Evolutionary conservation across 2,888 invertebrate genomes (phyloP).

Genomic region (Amiota mariae): DNA sequence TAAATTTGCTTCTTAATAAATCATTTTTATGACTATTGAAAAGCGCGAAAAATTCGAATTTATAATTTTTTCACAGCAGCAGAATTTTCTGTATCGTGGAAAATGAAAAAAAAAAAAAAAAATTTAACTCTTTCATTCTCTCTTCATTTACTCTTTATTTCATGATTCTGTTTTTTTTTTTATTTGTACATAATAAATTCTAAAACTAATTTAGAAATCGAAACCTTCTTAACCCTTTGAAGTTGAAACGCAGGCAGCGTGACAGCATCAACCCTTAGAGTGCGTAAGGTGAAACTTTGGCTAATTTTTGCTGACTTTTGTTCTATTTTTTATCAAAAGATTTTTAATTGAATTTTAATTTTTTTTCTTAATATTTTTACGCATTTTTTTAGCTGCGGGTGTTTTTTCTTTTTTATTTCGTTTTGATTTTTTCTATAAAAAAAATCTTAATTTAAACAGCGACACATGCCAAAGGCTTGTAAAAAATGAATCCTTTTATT

Average conservation of each 20-base stretch:
- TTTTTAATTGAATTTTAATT: constrained; percentile 68
- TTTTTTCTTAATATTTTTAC: constrained; percentile 24
- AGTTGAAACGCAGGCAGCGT: constrained; percentile 29
- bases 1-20: constrained; percentile 65
- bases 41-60: constrained; percentile 53
- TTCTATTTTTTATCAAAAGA: constrained; percentile 57
- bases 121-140: constrained; percentile 15
- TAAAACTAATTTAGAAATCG: constrained; percentile 67
- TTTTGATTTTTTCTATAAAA: constrained; percentile 6
- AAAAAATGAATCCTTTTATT: constrained; percentile 28
- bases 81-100: neutral
- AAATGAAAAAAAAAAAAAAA: neutral
- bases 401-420: neutral
- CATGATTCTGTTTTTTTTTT: constrained; percentile 14
- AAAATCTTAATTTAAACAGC: constrained; percentile 61
- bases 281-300: constrained; percentile 18
- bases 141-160: constrained; percentile 16
- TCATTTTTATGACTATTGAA: constrained; percentile 69
- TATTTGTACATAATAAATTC: constrained; percentile 62
- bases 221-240: constrained; percentile 48
- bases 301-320: constrained; percentile 60
- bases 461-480: constrained; percentile 54
- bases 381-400: constrained; percentile 26
- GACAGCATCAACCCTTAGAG: constrained; percentile 42
- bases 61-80: constrained; percentile 26